Percentiles rank a stretch among this genome's conserved stretches.
Evolutionary conservation across 2,888 invertebrate genomes (phyloP).

Genomic region (Drosophila merina): DNA sequence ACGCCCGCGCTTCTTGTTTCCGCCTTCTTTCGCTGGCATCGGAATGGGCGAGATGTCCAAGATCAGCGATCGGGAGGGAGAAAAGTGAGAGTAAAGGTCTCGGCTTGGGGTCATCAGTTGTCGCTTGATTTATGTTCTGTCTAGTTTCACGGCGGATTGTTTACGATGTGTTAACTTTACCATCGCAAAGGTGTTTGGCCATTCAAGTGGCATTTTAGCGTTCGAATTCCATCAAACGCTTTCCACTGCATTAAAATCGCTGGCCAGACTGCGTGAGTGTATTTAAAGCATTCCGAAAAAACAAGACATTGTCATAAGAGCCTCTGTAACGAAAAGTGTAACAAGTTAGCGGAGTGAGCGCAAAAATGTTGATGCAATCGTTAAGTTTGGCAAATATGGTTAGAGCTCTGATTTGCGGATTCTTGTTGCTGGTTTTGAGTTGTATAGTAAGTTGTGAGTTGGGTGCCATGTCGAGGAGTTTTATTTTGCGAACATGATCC

Average conservation of each 20-base stretch:
- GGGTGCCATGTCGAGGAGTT: slow-evolving; percentile 42
- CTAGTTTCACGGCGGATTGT: slow-evolving; percentile 38
- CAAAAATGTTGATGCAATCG: slow-evolving; percentile 68
- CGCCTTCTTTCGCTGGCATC: slow-evolving; percentile 37
- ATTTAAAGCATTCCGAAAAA: slow-evolving; percentile 56
- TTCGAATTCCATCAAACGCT: slow-evolving; percentile 61
- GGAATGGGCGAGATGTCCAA: background rate
- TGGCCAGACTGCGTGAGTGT: slow-evolving; percentile 60
- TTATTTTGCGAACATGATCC: slow-evolving; percentile 38
- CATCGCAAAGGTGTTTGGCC: slow-evolving; percentile 48
- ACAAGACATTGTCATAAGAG: slow-evolving; percentile 66
- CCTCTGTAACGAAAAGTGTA: slow-evolving; percentile 34
- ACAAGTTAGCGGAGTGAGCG: slow-evolving; percentile 33
- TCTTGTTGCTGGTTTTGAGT: slow-evolving; percentile 33
- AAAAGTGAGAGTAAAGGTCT: slow-evolving; percentile 72
- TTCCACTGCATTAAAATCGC: slow-evolving; percentile 74
- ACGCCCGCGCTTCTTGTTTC: slow-evolving; percentile 71
- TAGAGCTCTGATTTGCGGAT: slow-evolving; percentile 56
- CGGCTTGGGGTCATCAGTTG: slow-evolving; percentile 46
- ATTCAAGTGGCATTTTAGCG: slow-evolving; percentile 28
- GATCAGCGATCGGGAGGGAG: slow-evolving; percentile 9
- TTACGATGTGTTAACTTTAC: slow-evolving; percentile 62
- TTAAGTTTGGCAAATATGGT: slow-evolving; percentile 79
- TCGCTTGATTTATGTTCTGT: slow-evolving; percentile 64
- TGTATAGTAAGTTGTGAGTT: slow-evolving; percentile 26